phyloP scores from a whole-genome alignment of 2,888 invertebrate genomes.

The Gari tellinella region DNA sequence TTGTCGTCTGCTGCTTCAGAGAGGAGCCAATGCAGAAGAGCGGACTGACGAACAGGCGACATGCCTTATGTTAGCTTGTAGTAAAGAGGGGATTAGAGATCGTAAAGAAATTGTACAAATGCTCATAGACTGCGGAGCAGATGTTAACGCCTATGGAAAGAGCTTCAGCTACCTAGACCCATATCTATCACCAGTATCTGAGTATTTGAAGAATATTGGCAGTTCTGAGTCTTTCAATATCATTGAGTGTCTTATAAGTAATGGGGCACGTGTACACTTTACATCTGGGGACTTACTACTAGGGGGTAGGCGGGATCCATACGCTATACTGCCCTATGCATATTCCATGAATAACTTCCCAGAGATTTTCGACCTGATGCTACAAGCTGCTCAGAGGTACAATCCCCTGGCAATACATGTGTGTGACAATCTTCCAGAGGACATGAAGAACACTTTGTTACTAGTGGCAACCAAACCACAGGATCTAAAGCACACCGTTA shows the following conservation, averaged over 20 bases:
- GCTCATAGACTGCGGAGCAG: constrained; percentile 78
- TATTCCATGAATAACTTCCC: constrained; percentile 87
- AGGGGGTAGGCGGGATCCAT: constrained; percentile 87
- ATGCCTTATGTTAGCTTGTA: constrained; percentile 84
- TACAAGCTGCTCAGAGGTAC: constrained; percentile 91
- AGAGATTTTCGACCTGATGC: constrained; percentile 88
- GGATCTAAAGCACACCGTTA: constrained; percentile 68
- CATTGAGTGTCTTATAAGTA: constrained; percentile 89
- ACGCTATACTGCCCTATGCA: constrained; percentile 92
- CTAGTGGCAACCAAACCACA: constrained; percentile 80
- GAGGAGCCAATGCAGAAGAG: constrained; percentile 85
- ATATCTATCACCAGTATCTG: constrained; percentile 91
- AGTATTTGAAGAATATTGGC: constrained; percentile 88
- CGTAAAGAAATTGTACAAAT: constrained; percentile 75
- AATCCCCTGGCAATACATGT: constrained; percentile 92
- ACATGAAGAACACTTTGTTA: constrained; percentile 89
- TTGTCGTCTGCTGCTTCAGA: constrained; percentile 82
- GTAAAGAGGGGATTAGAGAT: constrained; percentile 74
- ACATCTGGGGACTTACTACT: constrained; percentile 86
- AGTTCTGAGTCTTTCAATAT: constrained; percentile 89
- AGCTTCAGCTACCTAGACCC: constrained; percentile 87
- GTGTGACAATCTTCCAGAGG: constrained; percentile 88
- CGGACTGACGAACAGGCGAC: constrained; percentile 83
- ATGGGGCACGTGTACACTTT: constrained; percentile 88
- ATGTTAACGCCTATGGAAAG: constrained; percentile 84